These are phyloP conservation scores for Aspidiotus rigidus DNA, from an alignment of 2,888 invertebrate genomes.

Conservation along the genomic window DNA sequence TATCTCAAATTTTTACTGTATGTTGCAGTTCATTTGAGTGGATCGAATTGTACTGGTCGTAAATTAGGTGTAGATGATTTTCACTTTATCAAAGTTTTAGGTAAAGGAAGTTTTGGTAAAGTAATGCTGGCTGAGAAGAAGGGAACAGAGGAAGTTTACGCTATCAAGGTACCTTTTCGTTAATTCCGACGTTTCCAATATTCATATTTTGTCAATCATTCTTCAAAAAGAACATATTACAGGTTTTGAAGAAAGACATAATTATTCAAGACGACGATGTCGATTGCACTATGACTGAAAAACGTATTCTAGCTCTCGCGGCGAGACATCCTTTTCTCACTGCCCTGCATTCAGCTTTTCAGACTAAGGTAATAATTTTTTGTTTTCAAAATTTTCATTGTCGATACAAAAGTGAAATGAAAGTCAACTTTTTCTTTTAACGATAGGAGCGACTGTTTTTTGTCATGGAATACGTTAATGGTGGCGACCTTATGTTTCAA, in stretches of 20 bases:
- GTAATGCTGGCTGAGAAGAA: slow-evolving; percentile 95
- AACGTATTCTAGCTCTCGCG: slow-evolving; percentile 90
- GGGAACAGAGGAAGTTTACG: slow-evolving; percentile 73
- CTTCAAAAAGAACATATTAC: not conserved
- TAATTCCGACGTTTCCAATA: not conserved
- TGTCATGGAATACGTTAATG: slow-evolving; percentile 99
- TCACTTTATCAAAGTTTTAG: slow-evolving; percentile 94
- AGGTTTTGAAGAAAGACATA: slow-evolving; percentile 76
- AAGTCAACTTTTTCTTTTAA: slow-evolving; percentile 5
- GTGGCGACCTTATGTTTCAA: slow-evolving; percentile 98
- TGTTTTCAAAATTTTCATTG: slow-evolving; percentile 17
- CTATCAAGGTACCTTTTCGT: slow-evolving; percentile 46
- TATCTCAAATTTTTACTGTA: slow-evolving; percentile 36
- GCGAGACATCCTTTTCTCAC: slow-evolving; percentile 97
- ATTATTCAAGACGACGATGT: slow-evolving; percentile 99
- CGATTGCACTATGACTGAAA: slow-evolving; percentile 98
- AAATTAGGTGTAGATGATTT: slow-evolving; percentile 79
- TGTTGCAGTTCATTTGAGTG: slow-evolving; percentile 37
- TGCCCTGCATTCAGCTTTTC: slow-evolving; percentile 93
- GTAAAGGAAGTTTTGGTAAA: slow-evolving; percentile 98
- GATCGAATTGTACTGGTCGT: slow-evolving; percentile 41
- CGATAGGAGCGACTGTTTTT: slow-evolving; percentile 82
- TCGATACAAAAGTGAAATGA: slow-evolving; percentile 26
- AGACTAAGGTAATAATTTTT: slow-evolving; percentile 59
- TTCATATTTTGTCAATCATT: too few species aligned